Percentiles rank a stretch among this genome's conserved stretches.
phyloP scores from a whole-genome alignment of 2,888 invertebrate genomes.

The Syritta pipiens region DNA sequence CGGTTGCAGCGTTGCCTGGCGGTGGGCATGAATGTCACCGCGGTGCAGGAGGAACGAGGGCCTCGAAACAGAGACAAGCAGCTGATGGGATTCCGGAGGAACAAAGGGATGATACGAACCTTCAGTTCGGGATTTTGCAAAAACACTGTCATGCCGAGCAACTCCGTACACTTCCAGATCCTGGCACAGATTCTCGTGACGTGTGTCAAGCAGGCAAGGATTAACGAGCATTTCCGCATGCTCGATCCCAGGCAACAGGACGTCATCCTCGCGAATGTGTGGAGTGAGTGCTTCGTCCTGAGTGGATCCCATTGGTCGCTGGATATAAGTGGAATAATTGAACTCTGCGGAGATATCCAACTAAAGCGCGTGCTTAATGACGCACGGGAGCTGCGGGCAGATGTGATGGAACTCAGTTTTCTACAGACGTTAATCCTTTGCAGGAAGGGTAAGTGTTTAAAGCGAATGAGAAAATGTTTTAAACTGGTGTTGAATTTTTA shows the following conservation, averaged over 20 bases:
- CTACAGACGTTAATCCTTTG: slow-evolving; percentile 81
- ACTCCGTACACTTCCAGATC: slow-evolving; percentile 80
- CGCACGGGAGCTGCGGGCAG: slow-evolving; percentile 78
- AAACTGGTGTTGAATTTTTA: slow-evolving; percentile 68
- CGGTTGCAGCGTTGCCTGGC: slow-evolving; percentile 88
- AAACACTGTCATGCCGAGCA: slow-evolving; percentile 47
- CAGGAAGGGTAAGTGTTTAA: slow-evolving; percentile 78
- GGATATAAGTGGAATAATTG: slow-evolving; percentile 78
- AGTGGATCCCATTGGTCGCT: slow-evolving; percentile 82
- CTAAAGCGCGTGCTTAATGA: slow-evolving; percentile 77
- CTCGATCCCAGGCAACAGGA: slow-evolving; percentile 81
- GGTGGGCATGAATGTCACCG: slow-evolving; percentile 88
- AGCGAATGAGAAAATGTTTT: not conserved
- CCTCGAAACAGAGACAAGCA: slow-evolving; percentile 80
- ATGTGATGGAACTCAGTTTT: slow-evolving; percentile 80
- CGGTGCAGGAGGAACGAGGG: slow-evolving; percentile 92
- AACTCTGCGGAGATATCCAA: slow-evolving; percentile 75
- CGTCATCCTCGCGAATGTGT: slow-evolving; percentile 81
- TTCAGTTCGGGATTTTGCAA: not conserved
- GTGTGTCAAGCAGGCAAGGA: slow-evolving; percentile 81
- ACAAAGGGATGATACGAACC: slow-evolving; percentile 14
- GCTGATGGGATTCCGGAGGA: slow-evolving; percentile 1
- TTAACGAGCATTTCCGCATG: slow-evolving; percentile 81
- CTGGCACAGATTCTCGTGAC: slow-evolving; percentile 82
- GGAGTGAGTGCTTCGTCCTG: slow-evolving; percentile 82